Conservation (phyloP, 1,140 invertebrate genomes). For the Zaprionus capensis region DNA sequence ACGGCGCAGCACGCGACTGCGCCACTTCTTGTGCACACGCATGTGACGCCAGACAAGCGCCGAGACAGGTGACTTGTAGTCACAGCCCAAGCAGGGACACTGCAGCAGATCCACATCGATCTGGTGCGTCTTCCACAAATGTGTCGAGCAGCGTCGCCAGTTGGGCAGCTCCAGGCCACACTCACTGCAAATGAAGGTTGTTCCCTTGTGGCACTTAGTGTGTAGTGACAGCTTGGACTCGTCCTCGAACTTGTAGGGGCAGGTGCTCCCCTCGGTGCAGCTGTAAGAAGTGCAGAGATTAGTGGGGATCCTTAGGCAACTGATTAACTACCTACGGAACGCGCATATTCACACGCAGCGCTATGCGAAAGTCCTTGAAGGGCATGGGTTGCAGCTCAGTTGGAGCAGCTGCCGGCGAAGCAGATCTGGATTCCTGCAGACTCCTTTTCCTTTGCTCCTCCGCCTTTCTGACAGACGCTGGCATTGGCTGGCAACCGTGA, state of each 20-base stretch:
- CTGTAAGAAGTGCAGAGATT: conserved; percentile 54
- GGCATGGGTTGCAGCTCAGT: conserved; percentile 64
- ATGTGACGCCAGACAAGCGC: conserved; percentile 80
- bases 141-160: conserved; percentile 88
- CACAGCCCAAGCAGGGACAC: conserved; percentile 87
- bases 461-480: conserved; percentile 14
- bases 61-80: conserved; percentile 86
- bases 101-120: conserved; percentile 88
- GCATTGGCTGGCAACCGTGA: conserved; percentile 60
- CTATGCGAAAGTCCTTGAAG: conserved; percentile 75
- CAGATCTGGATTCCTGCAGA: not conserved
- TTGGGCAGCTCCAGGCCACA: conserved; percentile 85
- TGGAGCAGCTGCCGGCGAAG: conserved; percentile 3
- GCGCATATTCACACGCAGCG: conserved; percentile 57
- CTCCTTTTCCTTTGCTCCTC: not conserved
- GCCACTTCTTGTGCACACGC: conserved; percentile 76
- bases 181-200: conserved; percentile 85
- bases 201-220: conserved; percentile 84
- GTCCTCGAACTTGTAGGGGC: conserved; percentile 85
- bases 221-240: conserved; percentile 85
- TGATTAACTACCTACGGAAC: conserved; percentile 41
- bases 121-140: conserved; percentile 89
- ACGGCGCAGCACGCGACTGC: conserved; percentile 58
- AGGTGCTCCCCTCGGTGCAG: conserved; percentile 85
- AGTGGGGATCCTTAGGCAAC: not conserved